Percentiles rank a stretch among this genome's conserved stretches.
phyloP scores from a whole-genome alignment of 1,140 invertebrate genomes.

The Lepidurus packardi region DNA sequence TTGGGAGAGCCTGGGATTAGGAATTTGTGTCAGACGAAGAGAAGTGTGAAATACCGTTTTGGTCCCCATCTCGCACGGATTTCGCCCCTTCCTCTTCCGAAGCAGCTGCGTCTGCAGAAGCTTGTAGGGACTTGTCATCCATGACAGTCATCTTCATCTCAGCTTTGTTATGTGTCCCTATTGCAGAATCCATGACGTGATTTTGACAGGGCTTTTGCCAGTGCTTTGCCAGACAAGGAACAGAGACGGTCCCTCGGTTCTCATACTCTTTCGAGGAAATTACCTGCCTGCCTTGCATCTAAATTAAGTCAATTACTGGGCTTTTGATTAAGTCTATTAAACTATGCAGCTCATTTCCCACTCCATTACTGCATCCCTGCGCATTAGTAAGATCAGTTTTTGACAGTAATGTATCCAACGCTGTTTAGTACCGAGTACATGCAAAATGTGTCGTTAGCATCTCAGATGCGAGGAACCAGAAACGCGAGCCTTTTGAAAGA shows the following conservation, averaged over 20 bases:
- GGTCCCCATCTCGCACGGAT: not conserved
- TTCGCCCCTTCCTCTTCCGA: not conserved
- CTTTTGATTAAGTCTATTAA: too few species aligned
- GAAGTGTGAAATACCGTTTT: not conserved
- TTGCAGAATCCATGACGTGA: not conserved
- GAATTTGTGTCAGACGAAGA: not conserved
- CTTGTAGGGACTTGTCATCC: not conserved
- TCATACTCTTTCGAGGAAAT: not conserved
- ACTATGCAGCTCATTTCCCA: too few species aligned
- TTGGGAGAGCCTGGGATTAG: too few species aligned
- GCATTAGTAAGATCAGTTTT: too few species aligned
- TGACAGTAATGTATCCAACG: too few species aligned
- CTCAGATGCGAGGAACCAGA: too few species aligned
- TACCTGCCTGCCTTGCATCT: too few species aligned
- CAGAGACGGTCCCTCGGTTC: not conserved
- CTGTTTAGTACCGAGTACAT: too few species aligned
- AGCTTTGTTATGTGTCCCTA: not conserved
- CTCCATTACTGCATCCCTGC: too few species aligned
- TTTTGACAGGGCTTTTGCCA: not conserved
- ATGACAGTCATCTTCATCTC: not conserved
- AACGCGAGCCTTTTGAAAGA: too few species aligned
- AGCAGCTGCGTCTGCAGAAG: constrained; percentile 1
- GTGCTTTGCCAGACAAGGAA: not conserved
- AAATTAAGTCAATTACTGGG: too few species aligned
- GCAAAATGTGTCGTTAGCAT: too few species aligned